phyloP scores from a whole-genome alignment of 2,888 invertebrate genomes.

The Caenorhabditis virilis region DNA sequence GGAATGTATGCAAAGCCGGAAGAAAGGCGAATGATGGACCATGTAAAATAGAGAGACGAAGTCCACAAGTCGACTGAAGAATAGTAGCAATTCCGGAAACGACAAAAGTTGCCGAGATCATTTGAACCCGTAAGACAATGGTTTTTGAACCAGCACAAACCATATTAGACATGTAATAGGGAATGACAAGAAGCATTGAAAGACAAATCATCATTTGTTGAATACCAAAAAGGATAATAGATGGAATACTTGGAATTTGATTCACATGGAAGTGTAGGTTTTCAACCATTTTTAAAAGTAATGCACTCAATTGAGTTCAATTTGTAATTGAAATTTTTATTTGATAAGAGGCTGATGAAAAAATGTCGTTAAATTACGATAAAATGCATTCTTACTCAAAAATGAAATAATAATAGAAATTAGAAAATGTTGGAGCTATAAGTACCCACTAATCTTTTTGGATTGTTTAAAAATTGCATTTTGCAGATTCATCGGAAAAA shows the following conservation, averaged over 20 bases:
- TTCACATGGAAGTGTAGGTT: slow-evolving; percentile 15
- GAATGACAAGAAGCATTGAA: slow-evolving; percentile 58
- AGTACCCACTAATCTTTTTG: no score
- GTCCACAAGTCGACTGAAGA: slow-evolving; percentile 59
- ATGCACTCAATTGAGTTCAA: no score
- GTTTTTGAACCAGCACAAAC: slow-evolving; percentile 56
- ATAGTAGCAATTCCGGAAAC: slow-evolving; percentile 58
- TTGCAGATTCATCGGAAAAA: no score
- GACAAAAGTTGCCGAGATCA: slow-evolving; percentile 61
- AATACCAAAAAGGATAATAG: slow-evolving; percentile 28
- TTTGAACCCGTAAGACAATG: slow-evolving; percentile 45
- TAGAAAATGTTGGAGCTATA: no score
- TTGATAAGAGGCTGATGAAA: no score
- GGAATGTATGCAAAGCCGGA: slow-evolving; percentile 61
- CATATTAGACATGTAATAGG: slow-evolving; percentile 55
- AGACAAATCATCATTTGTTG: slow-evolving; percentile 63
- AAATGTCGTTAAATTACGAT: no score
- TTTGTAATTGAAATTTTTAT: no score
- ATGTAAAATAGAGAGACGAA: slow-evolving; percentile 61
- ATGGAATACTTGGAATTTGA: slow-evolving; percentile 24
- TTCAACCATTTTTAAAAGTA: neutral
- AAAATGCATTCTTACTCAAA: no score
- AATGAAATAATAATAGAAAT: no score
- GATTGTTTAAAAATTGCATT: no score
- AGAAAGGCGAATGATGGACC: slow-evolving; percentile 67